Conservation (phyloP, 2,888 invertebrate species). For the Hypomecis punctinalis region DNA sequence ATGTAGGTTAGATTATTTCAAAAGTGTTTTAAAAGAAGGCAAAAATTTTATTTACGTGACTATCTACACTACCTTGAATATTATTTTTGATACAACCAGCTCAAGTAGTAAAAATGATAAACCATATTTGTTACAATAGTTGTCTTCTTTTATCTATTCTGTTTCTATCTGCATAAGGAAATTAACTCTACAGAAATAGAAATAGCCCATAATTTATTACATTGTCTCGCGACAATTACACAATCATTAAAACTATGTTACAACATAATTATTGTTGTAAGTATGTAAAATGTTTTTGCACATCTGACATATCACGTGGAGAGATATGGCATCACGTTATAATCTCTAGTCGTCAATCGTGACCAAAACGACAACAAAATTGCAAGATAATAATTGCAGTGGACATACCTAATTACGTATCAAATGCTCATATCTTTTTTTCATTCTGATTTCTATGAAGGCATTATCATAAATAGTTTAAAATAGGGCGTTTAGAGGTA, state of each 20-base stretch:
- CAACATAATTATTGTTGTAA: slow-evolving; percentile 15
- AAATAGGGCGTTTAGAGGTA: no score
- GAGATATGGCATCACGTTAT: slow-evolving; percentile 6
- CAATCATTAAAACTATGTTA: slow-evolving; percentile 17
- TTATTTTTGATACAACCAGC: background rate
- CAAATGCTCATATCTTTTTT: background rate
- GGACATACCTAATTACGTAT: background rate
- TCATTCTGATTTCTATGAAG: no score
- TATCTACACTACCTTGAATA: no score
- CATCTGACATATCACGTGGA: slow-evolving; percentile 22
- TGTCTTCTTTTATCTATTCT: background rate
- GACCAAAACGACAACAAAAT: slow-evolving; percentile 7
- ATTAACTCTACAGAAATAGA: background rate
- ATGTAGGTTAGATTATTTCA: no score
- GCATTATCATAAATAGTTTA: no score
- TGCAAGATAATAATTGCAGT: slow-evolving; percentile 15
- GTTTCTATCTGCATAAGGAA: slow-evolving; percentile 7
- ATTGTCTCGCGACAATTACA: slow-evolving; percentile 13
- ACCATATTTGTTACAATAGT: background rate
- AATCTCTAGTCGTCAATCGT: slow-evolving; percentile 13
- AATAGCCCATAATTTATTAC: slow-evolving; percentile 4
- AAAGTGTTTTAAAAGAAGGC: no score
- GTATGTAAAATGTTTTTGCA: slow-evolving; percentile 2
- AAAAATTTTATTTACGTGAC: no score
- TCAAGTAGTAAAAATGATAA: background rate